Percentiles rank a stretch among this genome's conserved stretches.
These are phyloP conservation scores for rabbit (Oryctolagus cuniculus) DNA, from an alignment of 2,113 vertebrate species.

Conservation along the genomic window DNA sequence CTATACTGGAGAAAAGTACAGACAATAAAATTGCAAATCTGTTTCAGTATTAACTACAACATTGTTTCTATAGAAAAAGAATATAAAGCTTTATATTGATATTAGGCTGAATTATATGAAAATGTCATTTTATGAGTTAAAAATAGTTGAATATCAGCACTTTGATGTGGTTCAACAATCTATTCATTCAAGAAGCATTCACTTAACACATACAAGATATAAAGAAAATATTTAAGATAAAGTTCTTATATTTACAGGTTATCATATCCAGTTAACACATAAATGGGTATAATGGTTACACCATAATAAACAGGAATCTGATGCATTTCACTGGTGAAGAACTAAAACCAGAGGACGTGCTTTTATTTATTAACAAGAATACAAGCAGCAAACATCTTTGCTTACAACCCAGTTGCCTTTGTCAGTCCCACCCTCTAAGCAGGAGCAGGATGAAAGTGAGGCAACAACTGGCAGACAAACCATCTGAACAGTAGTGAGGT, in stretches of 20 bases:
- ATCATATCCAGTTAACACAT: background rate
- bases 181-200: slow-evolving; percentile 1
- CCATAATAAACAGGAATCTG: background rate
- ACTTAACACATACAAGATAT: background rate
- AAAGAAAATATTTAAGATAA: background rate
- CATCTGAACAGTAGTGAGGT: background rate
- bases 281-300: background rate
- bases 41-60: slow-evolving; percentile 35
- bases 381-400: background rate
- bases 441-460: background rate
- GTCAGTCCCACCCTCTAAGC: background rate
- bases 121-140: slow-evolving; percentile 12
- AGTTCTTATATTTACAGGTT: background rate
- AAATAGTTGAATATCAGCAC: background rate
- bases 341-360: background rate
- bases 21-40: slow-evolving; percentile 11
- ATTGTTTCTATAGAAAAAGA: slow-evolving; percentile 21
- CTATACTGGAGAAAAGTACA: slow-evolving; percentile 15
- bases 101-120: background rate
- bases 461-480: background rate
- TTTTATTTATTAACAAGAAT: background rate
- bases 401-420: background rate
- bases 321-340: background rate
- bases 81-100: slow-evolving; percentile 29
- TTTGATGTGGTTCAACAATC: background rate